Base-by-base conservation (phyloP, 1,140 invertebrate species). In the Lasioglossum baleicum region DNA sequence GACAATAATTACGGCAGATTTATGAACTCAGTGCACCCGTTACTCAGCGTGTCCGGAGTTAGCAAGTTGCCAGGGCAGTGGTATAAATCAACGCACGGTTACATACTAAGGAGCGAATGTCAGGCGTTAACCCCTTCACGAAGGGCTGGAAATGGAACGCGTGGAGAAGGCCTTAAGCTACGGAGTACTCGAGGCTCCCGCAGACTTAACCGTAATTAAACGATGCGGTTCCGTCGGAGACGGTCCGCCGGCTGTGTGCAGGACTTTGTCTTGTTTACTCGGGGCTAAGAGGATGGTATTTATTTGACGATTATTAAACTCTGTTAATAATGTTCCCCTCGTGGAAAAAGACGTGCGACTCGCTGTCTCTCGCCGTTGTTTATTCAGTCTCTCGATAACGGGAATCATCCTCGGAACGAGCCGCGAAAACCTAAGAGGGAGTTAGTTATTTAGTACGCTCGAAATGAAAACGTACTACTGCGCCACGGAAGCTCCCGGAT, bases 181-280 rank as follows among this genome's bases (percentile, higher is more conserved):
- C 53, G 15, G 10, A 31, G 31, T 53, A 64, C 35, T 78, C 22
- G 11, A 2, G 17, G 58, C 20, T 70, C 22, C 35, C 69, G 35
- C 75, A 72, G 69, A 64, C 75, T 78, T 72, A 64, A 22, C 68
- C 60, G 48, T 78, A 78, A 78, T 78, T 78, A 78, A 78, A 78
- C 48, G 60, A 56, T 31, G 48, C 48, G 60, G 48, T 35, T 56
- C n/a, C 13, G 51, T 15, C n/a, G 60, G 35, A 63, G n/a, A 64
- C 51, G 22, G 56, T n/a, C 17, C 8, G 15, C 10, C 13, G 0
- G 17, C 42, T n/a, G 7, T n/a, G 17, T 20, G 51, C n/a, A 20
- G 20, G 5, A 35, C 7, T 13, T 2, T 67, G 10, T 31, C 40
- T 56, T 56, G 22, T 58, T 40, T 40, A 51, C 60, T 4, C 22